Conservation (phyloP, 2,888 invertebrate species). For the Endomychus coccineus region DNA sequence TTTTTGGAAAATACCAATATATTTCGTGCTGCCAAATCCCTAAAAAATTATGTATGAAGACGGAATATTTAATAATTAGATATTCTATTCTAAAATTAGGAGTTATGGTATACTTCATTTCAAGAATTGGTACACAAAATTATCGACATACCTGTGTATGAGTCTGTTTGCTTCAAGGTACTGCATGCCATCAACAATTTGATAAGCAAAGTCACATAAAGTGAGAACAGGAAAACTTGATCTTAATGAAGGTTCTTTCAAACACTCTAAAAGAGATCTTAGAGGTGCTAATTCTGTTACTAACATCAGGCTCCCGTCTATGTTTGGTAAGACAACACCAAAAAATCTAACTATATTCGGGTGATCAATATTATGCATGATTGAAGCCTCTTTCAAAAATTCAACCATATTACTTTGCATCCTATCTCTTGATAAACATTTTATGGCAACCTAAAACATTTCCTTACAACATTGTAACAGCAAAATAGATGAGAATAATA, state of each 20-base stretch:
- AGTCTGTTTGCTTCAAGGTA: slow-evolving; percentile 93
- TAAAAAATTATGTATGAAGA: slow-evolving; percentile 35
- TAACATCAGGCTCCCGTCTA: slow-evolving; percentile 50
- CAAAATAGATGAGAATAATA: too few relatives aligned
- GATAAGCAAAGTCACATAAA: slow-evolving; percentile 90
- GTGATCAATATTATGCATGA: slow-evolving; percentile 97
- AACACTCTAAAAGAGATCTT: slow-evolving; percentile 88
- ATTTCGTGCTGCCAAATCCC: slow-evolving; percentile 95
- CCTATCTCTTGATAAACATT: slow-evolving; percentile 88
- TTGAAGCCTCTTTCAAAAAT: slow-evolving; percentile 95
- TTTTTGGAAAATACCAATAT: slow-evolving; percentile 95
- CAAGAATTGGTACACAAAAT: background rate
- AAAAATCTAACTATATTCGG: slow-evolving; percentile 95
- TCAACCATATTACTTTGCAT: slow-evolving; percentile 96
- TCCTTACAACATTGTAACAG: too few relatives aligned
- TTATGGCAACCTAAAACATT: slow-evolving; percentile 89
- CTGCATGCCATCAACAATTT: slow-evolving; percentile 96
- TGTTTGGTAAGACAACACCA: slow-evolving; percentile 89
- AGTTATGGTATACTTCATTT: too few relatives aligned
- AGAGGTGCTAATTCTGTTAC: slow-evolving; percentile 92
- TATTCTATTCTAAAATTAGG: too few relatives aligned
- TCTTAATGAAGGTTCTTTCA: slow-evolving; percentile 85
- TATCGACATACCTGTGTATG: slow-evolving; percentile 68
- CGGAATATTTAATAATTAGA: too few relatives aligned
- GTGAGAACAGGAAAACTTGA: slow-evolving; percentile 88